A percentile compares a stretch with the other conserved stretches of the same genome.
Conservation (phyloP, 1,140 invertebrate species). For the Melipona quadrifasciata region DNA sequence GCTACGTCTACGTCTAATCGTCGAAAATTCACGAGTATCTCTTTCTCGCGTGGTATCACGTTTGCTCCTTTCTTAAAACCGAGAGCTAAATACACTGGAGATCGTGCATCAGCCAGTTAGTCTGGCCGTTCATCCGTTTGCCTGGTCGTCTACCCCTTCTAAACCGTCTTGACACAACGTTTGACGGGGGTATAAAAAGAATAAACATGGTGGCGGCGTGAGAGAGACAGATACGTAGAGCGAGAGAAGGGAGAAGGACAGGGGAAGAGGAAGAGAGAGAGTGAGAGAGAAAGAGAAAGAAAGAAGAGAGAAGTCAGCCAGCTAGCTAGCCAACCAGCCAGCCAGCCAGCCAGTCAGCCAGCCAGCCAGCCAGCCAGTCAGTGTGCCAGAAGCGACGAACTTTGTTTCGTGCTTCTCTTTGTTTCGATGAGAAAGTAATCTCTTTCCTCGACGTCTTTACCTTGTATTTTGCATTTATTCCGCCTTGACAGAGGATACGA, state of each 20-base stretch:
- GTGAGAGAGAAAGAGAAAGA: constrained; percentile 8
- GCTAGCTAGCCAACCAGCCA: constrained; percentile 48
- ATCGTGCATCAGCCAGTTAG: constrained; percentile 5
- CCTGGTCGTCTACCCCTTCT: constrained; percentile 53
- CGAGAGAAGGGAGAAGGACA: constrained; percentile 3
- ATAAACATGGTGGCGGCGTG: constrained; percentile 59
- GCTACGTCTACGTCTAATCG: constrained; percentile 15
- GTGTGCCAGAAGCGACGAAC: constrained; percentile 67
- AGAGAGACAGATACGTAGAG: constrained; percentile 45
- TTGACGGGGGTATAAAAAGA: constrained; percentile 61
- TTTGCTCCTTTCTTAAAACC: background rate
- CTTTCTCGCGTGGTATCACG: background rate
- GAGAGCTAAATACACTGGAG: background rate
- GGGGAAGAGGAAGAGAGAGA: constrained; percentile 3
- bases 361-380: constrained; percentile 62
- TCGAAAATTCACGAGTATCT: background rate
- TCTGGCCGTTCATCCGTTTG: constrained; percentile 34
- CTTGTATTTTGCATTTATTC: constrained; percentile 19
- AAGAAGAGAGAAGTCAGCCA: constrained; percentile 18
- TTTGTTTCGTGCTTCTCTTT: constrained; percentile 60
- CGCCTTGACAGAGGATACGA: background rate
- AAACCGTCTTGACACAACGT: constrained; percentile 53
- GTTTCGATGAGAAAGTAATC: constrained; percentile 33
- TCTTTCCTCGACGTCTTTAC: constrained; percentile 27
- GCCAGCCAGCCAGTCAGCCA: constrained; percentile 51